These are phyloP conservation scores for Semaprochilodus insignis DNA, from an alignment of 2,797 vertebrate species.

Conservation along the genomic window DNA sequence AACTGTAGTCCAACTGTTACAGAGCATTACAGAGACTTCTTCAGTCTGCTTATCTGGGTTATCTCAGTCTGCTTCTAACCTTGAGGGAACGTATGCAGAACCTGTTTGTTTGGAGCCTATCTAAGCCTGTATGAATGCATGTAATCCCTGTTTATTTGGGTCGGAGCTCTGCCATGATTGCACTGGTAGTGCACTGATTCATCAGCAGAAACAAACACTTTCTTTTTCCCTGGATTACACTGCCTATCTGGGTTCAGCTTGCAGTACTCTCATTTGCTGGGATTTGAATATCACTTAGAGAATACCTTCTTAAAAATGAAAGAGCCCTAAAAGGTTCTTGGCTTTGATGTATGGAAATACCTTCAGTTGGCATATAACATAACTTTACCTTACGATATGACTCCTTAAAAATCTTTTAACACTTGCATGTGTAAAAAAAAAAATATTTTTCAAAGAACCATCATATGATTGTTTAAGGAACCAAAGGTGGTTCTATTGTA, in stretches of 20 bases:
- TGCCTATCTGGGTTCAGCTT: background rate
- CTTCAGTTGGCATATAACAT: background rate
- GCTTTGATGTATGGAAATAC: background rate
- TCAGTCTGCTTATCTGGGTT: no score
- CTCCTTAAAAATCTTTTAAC: background rate
- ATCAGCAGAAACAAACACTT: slow-evolving; percentile 5
- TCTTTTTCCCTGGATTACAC: background rate
- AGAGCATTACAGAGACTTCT: background rate
- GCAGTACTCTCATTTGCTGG: background rate
- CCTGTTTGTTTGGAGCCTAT: slow-evolving; percentile 14
- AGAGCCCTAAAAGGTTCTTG: background rate
- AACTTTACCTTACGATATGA: background rate
- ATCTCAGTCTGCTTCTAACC: background rate
- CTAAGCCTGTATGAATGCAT: slow-evolving; percentile 8
- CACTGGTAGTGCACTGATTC: background rate
- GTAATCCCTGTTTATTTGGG: slow-evolving; percentile 38
- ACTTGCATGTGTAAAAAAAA: background rate
- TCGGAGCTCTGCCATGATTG: slow-evolving; percentile 12
- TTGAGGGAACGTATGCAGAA: background rate
- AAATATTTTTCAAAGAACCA: background rate
- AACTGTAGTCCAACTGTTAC: background rate
- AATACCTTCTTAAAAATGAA: background rate
- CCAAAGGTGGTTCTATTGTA: background rate
- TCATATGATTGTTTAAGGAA: background rate
- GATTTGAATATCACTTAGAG: background rate